Percentiles rank a stretch among this genome's conserved stretches.
These are phyloP conservation scores for Phragmatobia fuliginosa DNA, from an alignment of 2,888 invertebrate genomes.

Conservation along the genomic window DNA sequence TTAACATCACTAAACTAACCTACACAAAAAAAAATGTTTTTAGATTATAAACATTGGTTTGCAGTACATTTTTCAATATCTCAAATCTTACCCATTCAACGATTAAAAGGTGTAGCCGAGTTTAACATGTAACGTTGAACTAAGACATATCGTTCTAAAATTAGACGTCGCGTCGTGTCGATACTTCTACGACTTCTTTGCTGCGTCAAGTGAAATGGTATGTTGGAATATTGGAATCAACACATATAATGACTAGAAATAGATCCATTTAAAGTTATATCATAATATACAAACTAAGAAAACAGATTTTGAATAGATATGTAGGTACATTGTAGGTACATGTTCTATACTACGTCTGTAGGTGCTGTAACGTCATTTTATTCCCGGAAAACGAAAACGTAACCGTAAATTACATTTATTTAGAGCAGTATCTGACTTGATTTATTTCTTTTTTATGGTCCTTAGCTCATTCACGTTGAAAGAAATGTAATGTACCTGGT, in stretches of 20 bases:
- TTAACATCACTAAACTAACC: too few relatives aligned
- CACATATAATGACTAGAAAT: too few relatives aligned
- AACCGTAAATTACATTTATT: constrained; percentile 75
- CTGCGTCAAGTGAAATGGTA: not conserved
- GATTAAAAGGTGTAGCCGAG: too few relatives aligned
- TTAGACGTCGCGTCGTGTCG: not conserved
- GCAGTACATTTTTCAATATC: too few relatives aligned
- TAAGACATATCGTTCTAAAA: too few relatives aligned
- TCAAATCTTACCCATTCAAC: too few relatives aligned
- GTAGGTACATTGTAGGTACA: constrained; percentile 21
- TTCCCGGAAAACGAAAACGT: constrained; percentile 66
- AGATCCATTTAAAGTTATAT: too few relatives aligned
- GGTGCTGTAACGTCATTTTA: constrained; percentile 61
- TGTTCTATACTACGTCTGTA: constrained; percentile 23
- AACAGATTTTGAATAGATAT: constrained; percentile 35
- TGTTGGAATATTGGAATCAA: not conserved
- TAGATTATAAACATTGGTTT: too few relatives aligned
- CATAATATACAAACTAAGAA: constrained; percentile 33
- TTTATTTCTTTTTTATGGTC: constrained; percentile 72
- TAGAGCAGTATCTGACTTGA: constrained; percentile 72
- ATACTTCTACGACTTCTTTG: not conserved
- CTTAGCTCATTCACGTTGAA: constrained; percentile 64
- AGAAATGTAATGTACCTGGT: constrained; percentile 51
- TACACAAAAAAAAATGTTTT: too few relatives aligned
- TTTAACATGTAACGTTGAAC: too few relatives aligned